A percentile compares a stretch with the other conserved stretches of the same genome.
Conservation (phyloP, 2,888 invertebrate species). For the Microctonus aethiopoides region DNA sequence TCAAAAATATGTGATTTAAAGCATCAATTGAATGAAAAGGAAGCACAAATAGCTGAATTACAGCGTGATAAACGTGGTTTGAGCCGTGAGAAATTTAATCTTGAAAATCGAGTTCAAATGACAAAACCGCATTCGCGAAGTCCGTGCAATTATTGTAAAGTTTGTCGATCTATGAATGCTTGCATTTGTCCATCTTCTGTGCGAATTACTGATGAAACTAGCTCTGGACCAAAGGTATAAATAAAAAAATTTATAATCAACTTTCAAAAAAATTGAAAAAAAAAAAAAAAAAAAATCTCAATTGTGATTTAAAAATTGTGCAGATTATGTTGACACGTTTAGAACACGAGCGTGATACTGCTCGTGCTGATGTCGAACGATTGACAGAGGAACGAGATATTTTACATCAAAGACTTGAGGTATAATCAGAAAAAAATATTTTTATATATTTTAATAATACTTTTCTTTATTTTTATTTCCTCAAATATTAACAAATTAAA, state of each 20-base stretch:
- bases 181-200: constrained; percentile 43
- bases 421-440: constrained; percentile 48
- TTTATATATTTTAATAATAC: constrained; percentile 2
- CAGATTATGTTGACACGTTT: constrained; percentile 65
- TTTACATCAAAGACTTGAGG: constrained; percentile 71
- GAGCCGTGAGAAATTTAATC: constrained; percentile 65
- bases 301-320: constrained; percentile 22
- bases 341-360: constrained; percentile 71
- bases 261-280: background rate
- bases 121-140: constrained; percentile 47
- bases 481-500: background rate
- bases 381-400: constrained; percentile 73
- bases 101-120: constrained; percentile 64
- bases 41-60: constrained; percentile 62
- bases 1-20: constrained; percentile 56
- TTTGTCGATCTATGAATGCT: constrained; percentile 42
- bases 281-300: background rate
- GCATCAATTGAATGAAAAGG: constrained; percentile 64
- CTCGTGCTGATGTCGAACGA: constrained; percentile 70
- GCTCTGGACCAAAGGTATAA: constrained; percentile 41
- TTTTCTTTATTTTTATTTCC: background rate
- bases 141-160: constrained; percentile 48
- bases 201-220: constrained; percentile 25
- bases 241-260: constrained; percentile 45
- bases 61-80: constrained; percentile 67